Base-by-base conservation (phyloP, 1,140 invertebrate genomes). In the Apis cerana region DNA sequence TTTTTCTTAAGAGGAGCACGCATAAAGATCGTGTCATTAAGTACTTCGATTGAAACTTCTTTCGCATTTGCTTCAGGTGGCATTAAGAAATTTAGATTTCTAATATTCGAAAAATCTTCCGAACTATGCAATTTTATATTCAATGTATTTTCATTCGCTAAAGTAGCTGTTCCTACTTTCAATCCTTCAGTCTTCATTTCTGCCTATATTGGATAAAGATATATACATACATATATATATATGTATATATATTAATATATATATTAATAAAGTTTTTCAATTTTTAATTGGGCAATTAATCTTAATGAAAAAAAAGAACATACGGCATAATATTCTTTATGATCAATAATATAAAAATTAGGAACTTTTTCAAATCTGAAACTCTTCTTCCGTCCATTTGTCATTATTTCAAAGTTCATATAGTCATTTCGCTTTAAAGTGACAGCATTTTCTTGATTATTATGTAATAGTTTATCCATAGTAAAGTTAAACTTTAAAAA, bases 91-190 rank as follows among this genome's bases (percentile, higher is more conserved):
- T 89, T 89, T 2, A 89, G 56, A 59, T 88, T 88, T 17, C 59
- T 67, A 8, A 80, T 48, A 5, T 52, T 27, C 19, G 59, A 82
- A 74, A 56, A 27, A 52, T 82, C 75, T 9, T 88, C 81, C 2
- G 69, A 61, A 71, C 86, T 86, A 15, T 85, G 85, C 64, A 89
- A 76, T 56, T 88, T 88, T 65, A 89, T 81, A 50, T 89, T 89
- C 67, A 89, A 76, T 10, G 87, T 52, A 27, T 87, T 79, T 13
- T 89, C 85, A 27, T 64, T 83, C 3, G 81, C 88, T 21, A 89
- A 21, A 33, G 85, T 84, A 48, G 83, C 87, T 50, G 88, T 82
- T 11, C 83, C 83, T 65, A 89, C 82, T 82, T 89, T 89, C 11
- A 89, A 67, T 59, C 88, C 88, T 52, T 87, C 78, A 2, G 82